Conservation (phyloP, 2,888 invertebrate species). For the Itoplectis maculator region DNA sequence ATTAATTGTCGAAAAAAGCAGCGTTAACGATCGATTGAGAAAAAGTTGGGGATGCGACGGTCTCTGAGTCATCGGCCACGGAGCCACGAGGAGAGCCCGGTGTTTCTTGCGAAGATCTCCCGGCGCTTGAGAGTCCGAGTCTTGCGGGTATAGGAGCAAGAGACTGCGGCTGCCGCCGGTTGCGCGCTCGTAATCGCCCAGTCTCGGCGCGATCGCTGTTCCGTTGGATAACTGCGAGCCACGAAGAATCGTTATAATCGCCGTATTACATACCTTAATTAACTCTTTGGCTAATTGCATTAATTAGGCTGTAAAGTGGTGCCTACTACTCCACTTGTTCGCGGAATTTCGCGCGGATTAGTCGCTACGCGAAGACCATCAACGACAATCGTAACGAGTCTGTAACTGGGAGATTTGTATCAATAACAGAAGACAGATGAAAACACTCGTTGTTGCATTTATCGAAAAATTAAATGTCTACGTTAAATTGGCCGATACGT, state of each 20-base stretch:
- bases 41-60: slow-evolving; percentile 33
- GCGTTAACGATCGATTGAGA: slow-evolving; percentile 43
- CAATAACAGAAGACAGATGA: background rate
- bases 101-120: slow-evolving; percentile 44
- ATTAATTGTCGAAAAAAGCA: slow-evolving; percentile 62
- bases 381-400: background rate
- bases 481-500: no score
- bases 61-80: slow-evolving; percentile 53
- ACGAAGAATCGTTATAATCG: slow-evolving; percentile 77
- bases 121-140: slow-evolving; percentile 37
- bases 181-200: slow-evolving; percentile 46
- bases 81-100: slow-evolving; percentile 38
- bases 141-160: background rate
- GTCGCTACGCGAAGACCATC: background rate
- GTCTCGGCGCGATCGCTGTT: slow-evolving; percentile 76
- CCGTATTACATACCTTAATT: slow-evolving; percentile 82
- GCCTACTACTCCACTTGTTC: slow-evolving; percentile 73
- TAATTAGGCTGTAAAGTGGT: slow-evolving; percentile 83
- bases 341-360: slow-evolving; percentile 48
- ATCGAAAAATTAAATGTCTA: background rate
- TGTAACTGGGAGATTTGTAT: background rate
- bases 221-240: slow-evolving; percentile 77
- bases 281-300: slow-evolving; percentile 81
- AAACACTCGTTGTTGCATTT: background rate
- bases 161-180: slow-evolving; percentile 16